Evolutionary conservation across 2,113 vertebrate genomes (phyloP), one percentile per base, ranked within the genome.

Genomic region (Cairina moschata): DNA sequence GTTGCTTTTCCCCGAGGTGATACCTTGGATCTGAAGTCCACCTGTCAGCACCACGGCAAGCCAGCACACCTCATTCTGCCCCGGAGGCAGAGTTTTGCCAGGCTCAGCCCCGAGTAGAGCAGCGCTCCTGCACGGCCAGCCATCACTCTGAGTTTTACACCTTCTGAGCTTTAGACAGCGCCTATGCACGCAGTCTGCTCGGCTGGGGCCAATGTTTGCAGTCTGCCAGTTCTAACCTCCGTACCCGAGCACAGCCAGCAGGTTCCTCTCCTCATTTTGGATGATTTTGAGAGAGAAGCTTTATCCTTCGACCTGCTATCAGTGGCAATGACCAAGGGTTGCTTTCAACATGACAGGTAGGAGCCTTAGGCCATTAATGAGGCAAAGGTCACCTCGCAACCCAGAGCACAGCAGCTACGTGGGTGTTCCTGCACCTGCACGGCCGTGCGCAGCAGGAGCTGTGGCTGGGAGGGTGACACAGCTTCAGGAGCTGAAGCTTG

Each of bases 321-420:
- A 89, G 50, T 9, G 8, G 50, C 74, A 94, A 95, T 76, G 92
- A 55, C 31, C 88, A 95, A 94, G 46, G 95, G 81, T 91, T 79
- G 71, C 28, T 82, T 72, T 87, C 20, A 46, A 55, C 50, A 54
- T 0, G 5, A 69, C 50, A 88, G 83, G 69, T 93, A 84, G 68
- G 54, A 86, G n/a, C 21, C 42, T 91, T 54, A 71, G 72, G 42
- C 42, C 69, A 26, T 11, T 79, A 60, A 72, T 7, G 31, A 94
- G 71, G 8, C 96, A 97, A 96, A 97, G 96, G 93, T 96, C 95
- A 96, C 5, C 50, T 58, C 18, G 21, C 40, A 55, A 16, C 59
- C 54, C 83, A 67, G 16, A 59, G 87, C 87, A 83, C 59, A 48
- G 59, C 44, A 67, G 11, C 3, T 29, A 32, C 3, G 2, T 4